These are phyloP conservation scores for Mellivora capensis DNA, from an alignment of 2,113 vertebrate species.

Conservation along the genomic window DNA sequence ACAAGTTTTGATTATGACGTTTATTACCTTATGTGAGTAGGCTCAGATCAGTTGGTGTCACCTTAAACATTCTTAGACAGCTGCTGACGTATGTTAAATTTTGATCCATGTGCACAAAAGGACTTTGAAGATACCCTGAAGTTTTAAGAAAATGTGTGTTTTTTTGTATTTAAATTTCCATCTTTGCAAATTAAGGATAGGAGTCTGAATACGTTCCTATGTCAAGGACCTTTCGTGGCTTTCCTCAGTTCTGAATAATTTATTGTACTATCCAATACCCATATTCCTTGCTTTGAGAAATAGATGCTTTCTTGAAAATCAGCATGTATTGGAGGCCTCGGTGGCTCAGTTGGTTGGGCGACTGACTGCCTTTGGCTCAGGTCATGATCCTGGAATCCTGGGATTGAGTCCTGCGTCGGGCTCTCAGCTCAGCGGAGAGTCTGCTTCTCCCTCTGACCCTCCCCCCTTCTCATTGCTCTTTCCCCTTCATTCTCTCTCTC, in stretches of 20 bases:
- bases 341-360: no score
- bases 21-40: constrained; percentile 93
- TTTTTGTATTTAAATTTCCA: not conserved
- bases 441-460: no score
- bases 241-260: constrained; percentile 29
- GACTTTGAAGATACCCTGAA: not conserved
- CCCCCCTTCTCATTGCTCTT: no score
- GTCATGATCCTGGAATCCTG: no score
- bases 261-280: not conserved
- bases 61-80: not conserved
- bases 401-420: no score
- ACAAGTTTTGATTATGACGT: constrained; percentile 93
- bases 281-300: constrained; percentile 14
- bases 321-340: not conserved
- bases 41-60: not conserved
- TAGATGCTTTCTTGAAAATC: not conserved
- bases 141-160: not conserved
- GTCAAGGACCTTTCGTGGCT: not conserved
- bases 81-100: not conserved
- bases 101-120: not conserved
- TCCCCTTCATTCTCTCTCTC: no score
- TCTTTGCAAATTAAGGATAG: constrained; percentile 22
- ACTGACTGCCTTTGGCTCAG: no score
- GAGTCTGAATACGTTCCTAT: not conserved
- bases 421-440: no score